Base-by-base conservation (phyloP, 2,888 invertebrate genomes). In the Apotomis betuletana region DNA sequence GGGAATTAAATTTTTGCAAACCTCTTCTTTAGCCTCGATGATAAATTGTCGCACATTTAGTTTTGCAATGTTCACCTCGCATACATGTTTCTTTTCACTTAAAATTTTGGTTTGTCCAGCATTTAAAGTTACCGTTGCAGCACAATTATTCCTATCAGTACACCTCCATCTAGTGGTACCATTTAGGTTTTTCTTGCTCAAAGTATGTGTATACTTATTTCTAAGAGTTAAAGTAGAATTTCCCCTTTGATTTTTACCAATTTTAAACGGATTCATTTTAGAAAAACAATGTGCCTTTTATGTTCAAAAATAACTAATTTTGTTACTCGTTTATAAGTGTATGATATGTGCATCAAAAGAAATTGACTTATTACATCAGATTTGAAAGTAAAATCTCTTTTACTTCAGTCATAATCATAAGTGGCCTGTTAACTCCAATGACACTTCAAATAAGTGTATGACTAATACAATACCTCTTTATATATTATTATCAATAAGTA, bases 121-220 rank as follows among this genome's bases (percentile, higher is more conserved):
- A 36, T 36, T 36, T 36, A 57, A 57, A 57, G 57, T 57, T 36
- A 57, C 57, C 57, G 57, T 57, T 36, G 57, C 57, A 57, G 57
- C 1, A 57, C 57, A 57, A n/a, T 57, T 57, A 3, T 57, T 57
- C 36, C 57, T 10, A 36, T 57, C 55, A 9, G 55, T 55, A 55
- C 55, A 55, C 15, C 57, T 57, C 8, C 36, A 36, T 8, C 57
- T 57, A 5, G 57, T 57, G 27, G 57, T 57, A 36, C 57, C 57
- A 36, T 57, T 57, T 1, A 57, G 36, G 57, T 57, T 57, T 57
- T 36, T 57, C 36, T 57, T 10, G 15, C 57, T 57, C 10, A 57
- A 36, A 27, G 36, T 57, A 57, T 57, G 36, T 57, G 36, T 12
- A 57, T 57, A 57, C 36, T 57, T 57, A 36, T 57, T 57, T 57